These are phyloP conservation scores for Seriola dumerili DNA, from an alignment of 2,113 vertebrate species.

Conservation along the genomic window DNA sequence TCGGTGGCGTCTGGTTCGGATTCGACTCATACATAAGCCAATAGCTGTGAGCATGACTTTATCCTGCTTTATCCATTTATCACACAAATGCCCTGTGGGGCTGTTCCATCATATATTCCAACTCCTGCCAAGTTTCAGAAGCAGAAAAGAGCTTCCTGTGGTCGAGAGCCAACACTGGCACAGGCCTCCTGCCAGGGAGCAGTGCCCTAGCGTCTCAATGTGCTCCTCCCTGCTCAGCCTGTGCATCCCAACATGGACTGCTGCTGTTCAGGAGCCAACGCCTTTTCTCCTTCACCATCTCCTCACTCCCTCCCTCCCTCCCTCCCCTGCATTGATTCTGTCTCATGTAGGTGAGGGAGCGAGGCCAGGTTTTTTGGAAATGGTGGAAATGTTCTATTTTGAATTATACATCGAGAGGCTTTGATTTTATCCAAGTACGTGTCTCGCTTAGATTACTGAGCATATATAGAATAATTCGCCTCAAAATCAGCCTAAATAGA, in stretches of 20 bases:
- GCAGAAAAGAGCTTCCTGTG: conserved; percentile 64
- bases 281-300: conserved; percentile 27
- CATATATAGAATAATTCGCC: background rate
- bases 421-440: too few species aligned
- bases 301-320: background rate
- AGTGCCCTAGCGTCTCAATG: conserved; percentile 44
- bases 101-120: conserved; percentile 62
- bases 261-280: conserved; percentile 56
- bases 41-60: conserved; percentile 63
- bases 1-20: conserved; percentile 38
- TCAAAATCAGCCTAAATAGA: conserved; percentile 15
- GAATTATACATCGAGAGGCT: background rate
- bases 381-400: conserved; percentile 1
- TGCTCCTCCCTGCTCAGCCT: conserved; percentile 44
- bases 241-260: conserved; percentile 58
- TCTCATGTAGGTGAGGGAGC: background rate
- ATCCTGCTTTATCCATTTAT: conserved; percentile 71
- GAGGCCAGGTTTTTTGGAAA: background rate
- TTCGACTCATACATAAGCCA: conserved; percentile 59
- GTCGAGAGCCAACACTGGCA: conserved; percentile 56
- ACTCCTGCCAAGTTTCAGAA: conserved; percentile 70
- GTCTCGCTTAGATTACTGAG: background rate
- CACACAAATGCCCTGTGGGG: conserved; percentile 62
- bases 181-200: conserved; percentile 67
- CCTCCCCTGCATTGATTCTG: conserved; percentile 23